phyloP scores from a whole-genome alignment of 2,113 vertebrate species.

The Lepus americanus region DNA sequence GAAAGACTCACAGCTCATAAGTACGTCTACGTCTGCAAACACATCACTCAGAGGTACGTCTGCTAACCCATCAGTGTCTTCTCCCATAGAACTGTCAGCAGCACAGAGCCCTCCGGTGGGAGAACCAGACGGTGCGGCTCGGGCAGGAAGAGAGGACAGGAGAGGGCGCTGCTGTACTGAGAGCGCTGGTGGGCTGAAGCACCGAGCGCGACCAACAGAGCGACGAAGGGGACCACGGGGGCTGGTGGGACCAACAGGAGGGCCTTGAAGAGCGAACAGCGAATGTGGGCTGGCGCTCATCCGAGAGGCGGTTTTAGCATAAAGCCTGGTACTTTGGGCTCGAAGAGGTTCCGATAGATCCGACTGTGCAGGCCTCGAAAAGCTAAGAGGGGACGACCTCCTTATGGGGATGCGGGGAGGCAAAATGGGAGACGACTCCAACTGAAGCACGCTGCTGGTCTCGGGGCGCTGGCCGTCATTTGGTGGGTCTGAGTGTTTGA shows the following conservation, averaged over 20 bases:
- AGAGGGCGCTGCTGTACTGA: no score
- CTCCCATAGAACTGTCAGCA: not conserved
- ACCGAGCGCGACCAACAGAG: not conserved
- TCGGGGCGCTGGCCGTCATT: not conserved
- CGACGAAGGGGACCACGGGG: fast-evolving
- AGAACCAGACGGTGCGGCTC: fast-evolving
- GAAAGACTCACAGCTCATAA: no score
- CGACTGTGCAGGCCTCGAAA: no score
- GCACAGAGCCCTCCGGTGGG: fast-evolving
- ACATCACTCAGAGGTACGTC: no score
- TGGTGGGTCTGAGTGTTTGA: not conserved
- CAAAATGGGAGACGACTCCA: fast-evolving
- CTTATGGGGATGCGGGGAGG: not conserved
- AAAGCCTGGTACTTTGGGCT: fast-evolving
- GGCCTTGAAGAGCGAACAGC: no score
- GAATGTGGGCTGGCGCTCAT: fast-evolving
- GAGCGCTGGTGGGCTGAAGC: fast-evolving
- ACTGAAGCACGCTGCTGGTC: fast-evolving
- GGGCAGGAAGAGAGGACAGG: not conserved
- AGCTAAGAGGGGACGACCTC: no score
- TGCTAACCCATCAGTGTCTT: no score
- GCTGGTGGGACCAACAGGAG: not conserved
- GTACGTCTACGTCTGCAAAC: no score
- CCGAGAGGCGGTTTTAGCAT: fast-evolving
- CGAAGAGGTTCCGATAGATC: not conserved